A percentile compares a stretch with the other conserved stretches of the same genome.
Evolutionary conservation across 2,888 invertebrate species (phyloP).

Genomic region (Silvanus unidentatus): DNA sequence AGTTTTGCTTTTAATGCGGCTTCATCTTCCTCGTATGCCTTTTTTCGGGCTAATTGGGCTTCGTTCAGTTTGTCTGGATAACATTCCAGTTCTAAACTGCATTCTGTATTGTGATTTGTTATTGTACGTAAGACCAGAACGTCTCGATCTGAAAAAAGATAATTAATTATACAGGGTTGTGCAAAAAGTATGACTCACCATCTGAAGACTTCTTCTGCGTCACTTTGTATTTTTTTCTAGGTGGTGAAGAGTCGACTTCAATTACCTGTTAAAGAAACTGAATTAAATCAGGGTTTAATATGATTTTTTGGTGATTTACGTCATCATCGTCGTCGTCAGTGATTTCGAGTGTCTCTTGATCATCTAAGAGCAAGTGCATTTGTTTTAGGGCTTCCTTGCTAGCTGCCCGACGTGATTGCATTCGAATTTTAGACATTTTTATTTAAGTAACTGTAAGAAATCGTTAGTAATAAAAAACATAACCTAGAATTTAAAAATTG

Average conservation of each 20-base stretch:
- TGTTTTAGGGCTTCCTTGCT: conserved; percentile 44
- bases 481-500: too few species aligned
- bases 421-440: conserved; percentile 33
- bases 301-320: too few species aligned
- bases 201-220: conserved; percentile 33
- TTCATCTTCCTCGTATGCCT: conserved; percentile 25
- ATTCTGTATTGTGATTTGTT: conserved; percentile 32
- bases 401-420: conserved; percentile 36
- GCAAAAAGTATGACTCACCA: background rate
- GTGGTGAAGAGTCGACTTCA: conserved; percentile 32
- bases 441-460: too few species aligned
- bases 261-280: too few species aligned
- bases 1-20: conserved; percentile 29
- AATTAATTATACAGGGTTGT: background rate
- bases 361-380: conserved; percentile 39
- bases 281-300: too few species aligned
- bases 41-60: conserved; percentile 57
- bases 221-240: conserved; percentile 42
- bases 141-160: conserved; percentile 36
- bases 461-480: too few species aligned
- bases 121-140: conserved; percentile 40
- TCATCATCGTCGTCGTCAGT: conserved; percentile 37
- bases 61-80: conserved; percentile 66
- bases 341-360: conserved; percentile 47
- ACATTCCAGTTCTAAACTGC: conserved; percentile 60